Evolutionary conservation across 2,888 invertebrate genomes (phyloP).

Genomic region (Dicyrtomina minuta): DNA sequence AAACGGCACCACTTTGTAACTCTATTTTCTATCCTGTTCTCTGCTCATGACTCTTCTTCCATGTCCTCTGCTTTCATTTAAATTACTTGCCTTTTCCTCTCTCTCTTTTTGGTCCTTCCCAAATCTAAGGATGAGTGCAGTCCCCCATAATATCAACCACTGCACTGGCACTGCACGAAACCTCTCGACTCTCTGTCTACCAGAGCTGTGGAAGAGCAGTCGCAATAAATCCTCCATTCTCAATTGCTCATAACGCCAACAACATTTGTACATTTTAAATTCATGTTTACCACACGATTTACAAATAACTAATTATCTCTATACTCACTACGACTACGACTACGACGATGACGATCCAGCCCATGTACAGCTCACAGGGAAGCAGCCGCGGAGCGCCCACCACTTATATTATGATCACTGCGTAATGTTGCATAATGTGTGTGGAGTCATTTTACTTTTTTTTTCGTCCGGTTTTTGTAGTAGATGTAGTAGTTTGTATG

Average conservation of each 20-base stretch:
- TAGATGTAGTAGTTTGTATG: neutral
- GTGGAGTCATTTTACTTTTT: neutral
- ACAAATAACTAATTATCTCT: slow-evolving; percentile 7
- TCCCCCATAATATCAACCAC: no score
- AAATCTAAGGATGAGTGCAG: no score
- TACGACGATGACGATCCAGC: no score
- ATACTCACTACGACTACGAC: neutral
- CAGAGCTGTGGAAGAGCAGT: no score
- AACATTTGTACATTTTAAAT: slow-evolving; percentile 3
- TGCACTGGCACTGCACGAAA: no score
- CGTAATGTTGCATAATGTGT: neutral
- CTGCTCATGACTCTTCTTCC: slow-evolving; percentile 2
- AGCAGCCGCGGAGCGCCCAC: no score
- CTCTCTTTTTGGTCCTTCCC: neutral
- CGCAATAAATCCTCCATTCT: neutral
- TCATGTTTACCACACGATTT: slow-evolving; percentile 13
- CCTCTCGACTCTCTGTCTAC: no score
- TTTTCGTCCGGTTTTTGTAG: neutral
- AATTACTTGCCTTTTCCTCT: neutral
- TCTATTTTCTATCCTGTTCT: slow-evolving; percentile 4
- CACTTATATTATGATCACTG: no score
- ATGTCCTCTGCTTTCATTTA: neutral
- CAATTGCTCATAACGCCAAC: slow-evolving; percentile 10
- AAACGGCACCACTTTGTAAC: slow-evolving; percentile 21
- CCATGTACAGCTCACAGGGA: no score